phyloP scores from a whole-genome alignment of 2,888 invertebrate genomes.

The Piscicola geometra region DNA sequence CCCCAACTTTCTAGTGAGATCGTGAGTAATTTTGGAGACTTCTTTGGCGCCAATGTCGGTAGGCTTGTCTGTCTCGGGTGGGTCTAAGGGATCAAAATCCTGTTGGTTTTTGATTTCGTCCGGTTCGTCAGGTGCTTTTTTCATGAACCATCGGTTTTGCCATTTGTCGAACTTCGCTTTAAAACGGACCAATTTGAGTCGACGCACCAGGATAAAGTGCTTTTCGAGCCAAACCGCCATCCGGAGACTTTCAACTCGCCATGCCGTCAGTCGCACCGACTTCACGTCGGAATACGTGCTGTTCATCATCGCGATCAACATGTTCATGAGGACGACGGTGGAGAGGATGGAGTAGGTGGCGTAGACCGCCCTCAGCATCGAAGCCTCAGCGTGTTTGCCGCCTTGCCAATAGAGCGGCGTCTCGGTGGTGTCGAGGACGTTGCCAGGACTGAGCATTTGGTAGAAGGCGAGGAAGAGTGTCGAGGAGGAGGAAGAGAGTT shows the following conservation, averaged over 20 bases:
- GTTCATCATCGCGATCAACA: conserved; percentile 40
- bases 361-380: conserved; percentile 35
- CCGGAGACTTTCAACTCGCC: conserved; percentile 36
- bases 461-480: conserved; percentile 48
- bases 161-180: conserved; percentile 32
- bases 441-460: conserved; percentile 46
- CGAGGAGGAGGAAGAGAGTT: conserved; percentile 30
- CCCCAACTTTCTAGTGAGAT: conserved; percentile 24
- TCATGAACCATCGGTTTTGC: conserved; percentile 38
- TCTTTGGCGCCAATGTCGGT: conserved; percentile 15
- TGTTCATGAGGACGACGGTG: conserved; percentile 38
- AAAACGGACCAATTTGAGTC: conserved; percentile 22
- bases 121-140: conserved; percentile 14
- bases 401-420: conserved; percentile 22
- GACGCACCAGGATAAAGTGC: conserved; percentile 27
- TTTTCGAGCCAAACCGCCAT: conserved; percentile 39
- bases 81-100: background rate
- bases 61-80: background rate
- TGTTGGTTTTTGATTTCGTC: background rate
- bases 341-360: conserved; percentile 35
- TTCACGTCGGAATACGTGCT: conserved; percentile 40
- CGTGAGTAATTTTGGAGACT: conserved; percentile 5
- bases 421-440: conserved; percentile 36
- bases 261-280: conserved; percentile 24
- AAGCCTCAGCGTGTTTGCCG: conserved; percentile 16